Evolutionary conservation across 2,888 invertebrate genomes (phyloP), one percentile per base, ranked within the genome.

Genomic region (Lamellibrachia columna): DNA sequence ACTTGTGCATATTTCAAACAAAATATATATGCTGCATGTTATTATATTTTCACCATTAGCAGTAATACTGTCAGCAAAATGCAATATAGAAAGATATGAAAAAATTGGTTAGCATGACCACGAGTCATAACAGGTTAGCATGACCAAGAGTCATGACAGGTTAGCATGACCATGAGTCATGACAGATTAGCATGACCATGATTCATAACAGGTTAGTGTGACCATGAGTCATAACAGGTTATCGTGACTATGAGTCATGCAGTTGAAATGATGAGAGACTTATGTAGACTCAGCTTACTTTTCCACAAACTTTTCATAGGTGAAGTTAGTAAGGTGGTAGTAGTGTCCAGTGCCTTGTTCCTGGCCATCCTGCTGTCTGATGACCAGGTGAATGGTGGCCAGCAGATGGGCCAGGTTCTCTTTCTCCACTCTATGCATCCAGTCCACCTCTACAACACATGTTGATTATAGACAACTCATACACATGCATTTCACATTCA

Each of bases 341-440:
- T 96, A 96, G 92, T 95, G 95, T n/a, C 96, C 96, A 0, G 94
- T 93, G 75, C 95, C 95, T 90, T 94, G 94, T 93, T 96, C 95
- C 92, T 95, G 95, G 0, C 96, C 96, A 92, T 96, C 96, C 93
- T 96, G 96, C 93, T 96, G 95, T 91, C 96, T 93, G 9, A 96
- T 94, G 6, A 96, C 96, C 53, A 95, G 93, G 93, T 96, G 96
- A 96, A 96, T 96, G 53, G 96, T 96, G 28, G 96, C 96, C 94
- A 96, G 94, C 95, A 96, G 95, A 95, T 96, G 96, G n/a, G 96
- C 96, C 8, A 96, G 94, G 94, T 96, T 96, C 94, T 96, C 96
- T 92, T 94, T 91, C 94, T 96, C 95, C 7, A 96, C 94, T 7
- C 94, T 94, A n/a, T 94, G 94, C 95, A 96, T 94, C 96, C 96